phyloP scores from a whole-genome alignment of 2,113 vertebrate species.

The Strix aluco region DNA sequence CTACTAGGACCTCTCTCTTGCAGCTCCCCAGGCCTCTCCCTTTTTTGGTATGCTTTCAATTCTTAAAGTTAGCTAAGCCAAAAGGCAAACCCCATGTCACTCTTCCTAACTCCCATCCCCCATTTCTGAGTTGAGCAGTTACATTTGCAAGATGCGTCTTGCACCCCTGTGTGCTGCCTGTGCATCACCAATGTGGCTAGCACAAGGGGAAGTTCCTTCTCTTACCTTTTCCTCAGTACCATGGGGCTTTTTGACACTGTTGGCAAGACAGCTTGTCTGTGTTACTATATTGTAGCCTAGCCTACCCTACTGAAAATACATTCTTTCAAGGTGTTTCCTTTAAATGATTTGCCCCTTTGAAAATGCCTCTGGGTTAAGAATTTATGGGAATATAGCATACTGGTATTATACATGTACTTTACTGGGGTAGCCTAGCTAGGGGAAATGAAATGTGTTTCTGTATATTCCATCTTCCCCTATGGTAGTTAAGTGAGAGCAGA shows the following conservation, averaged over 20 bases:
- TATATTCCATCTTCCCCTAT: constrained; percentile 29
- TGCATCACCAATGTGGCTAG: not conserved
- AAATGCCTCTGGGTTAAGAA: constrained; percentile 21
- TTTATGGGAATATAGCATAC: not conserved
- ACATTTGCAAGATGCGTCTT: not conserved
- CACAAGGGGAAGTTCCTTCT: not conserved
- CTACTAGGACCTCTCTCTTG: not conserved
- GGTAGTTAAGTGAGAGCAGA: constrained; percentile 43
- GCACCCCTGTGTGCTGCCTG: not conserved
- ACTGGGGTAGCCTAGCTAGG: not conserved
- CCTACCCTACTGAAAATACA: constrained; percentile 9
- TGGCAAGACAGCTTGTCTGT: constrained; percentile 40
- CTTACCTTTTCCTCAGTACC: not conserved
- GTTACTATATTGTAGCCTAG: constrained; percentile 29
- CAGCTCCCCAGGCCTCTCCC: not conserved
- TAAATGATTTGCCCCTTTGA: constrained; percentile 22
- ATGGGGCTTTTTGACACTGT: not conserved
- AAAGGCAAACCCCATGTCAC: not conserved
- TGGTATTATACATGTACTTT: not conserved
- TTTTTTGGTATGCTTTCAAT: not conserved
- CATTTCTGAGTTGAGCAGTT: not conserved
- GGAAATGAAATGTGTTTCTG: constrained; percentile 33
- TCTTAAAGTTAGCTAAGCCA: not conserved
- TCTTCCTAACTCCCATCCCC: not conserved
- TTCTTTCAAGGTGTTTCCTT: constrained; percentile 46